Percentiles rank a stretch among this genome's conserved stretches.
Evolutionary conservation across 2,888 invertebrate genomes (phyloP).

Genomic region (Drosophila peninsularis): DNA sequence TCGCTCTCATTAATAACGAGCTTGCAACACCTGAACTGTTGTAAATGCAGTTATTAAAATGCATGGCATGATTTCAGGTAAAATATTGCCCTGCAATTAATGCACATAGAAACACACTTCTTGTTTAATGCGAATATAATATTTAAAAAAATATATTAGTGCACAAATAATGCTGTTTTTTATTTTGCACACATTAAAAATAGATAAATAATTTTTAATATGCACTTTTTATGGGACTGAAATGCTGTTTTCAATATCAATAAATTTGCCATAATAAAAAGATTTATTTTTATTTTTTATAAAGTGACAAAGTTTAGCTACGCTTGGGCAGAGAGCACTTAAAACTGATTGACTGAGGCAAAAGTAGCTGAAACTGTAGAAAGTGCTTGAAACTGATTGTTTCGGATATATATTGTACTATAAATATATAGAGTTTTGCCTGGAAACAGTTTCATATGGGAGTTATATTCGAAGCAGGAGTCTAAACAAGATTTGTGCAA

Average conservation of each 20-base stretch:
- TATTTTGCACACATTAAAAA: neutral
- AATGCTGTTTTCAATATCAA: conserved; percentile 34
- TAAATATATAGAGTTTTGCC: no score
- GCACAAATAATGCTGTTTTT: conserved; percentile 7
- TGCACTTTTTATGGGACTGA: conserved; percentile 40
- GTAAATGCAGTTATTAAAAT: conserved; percentile 66
- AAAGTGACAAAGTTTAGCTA: neutral
- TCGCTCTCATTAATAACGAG: conserved; percentile 28
- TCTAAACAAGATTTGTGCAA: no score
- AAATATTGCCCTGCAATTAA: conserved; percentile 42
- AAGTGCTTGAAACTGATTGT: no score
- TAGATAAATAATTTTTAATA: conserved; percentile 9
- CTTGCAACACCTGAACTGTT: conserved; percentile 44
- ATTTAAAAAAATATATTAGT: neutral
- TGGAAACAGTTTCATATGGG: no score
- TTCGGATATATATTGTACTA: no score
- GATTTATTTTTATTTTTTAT: neutral
- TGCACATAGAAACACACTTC: conserved; percentile 28
- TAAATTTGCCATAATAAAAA: conserved; percentile 13
- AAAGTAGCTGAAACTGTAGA: no score
- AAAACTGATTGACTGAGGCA: neutral
- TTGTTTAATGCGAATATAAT: conserved; percentile 7
- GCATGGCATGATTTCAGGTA: conserved; percentile 51
- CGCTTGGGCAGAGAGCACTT: neutral
- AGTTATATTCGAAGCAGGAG: no score